These are phyloP conservation scores for Tolypeutes matacus DNA, from an alignment of 2,797 vertebrate genomes.

Conservation along the genomic window DNA sequence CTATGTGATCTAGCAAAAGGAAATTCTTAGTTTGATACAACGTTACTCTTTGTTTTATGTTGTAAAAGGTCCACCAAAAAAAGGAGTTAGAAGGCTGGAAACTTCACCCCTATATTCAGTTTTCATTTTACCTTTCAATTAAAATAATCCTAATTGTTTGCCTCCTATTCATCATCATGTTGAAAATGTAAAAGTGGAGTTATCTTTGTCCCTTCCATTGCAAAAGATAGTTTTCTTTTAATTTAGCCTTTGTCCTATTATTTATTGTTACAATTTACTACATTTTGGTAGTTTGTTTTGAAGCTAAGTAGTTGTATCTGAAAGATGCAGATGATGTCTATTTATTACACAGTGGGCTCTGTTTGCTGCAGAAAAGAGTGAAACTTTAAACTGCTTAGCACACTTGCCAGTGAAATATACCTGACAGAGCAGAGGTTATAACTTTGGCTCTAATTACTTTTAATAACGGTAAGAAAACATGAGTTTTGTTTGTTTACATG, in stretches of 20 bases:
- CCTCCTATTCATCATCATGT: neutral
- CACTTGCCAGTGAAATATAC: conserved; percentile 89
- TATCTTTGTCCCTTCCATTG: conserved; percentile 69
- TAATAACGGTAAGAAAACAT: conserved; percentile 91
- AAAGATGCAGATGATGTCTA: conserved; percentile 77
- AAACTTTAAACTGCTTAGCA: conserved; percentile 94
- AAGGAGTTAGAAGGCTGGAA: neutral
- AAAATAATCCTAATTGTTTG: conserved; percentile 26
- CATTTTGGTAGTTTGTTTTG: conserved; percentile 77
- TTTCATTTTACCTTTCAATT: conserved; percentile 2
- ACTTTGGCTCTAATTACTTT: conserved; percentile 90
- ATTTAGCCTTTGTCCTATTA: conserved; percentile 72
- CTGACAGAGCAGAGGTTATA: conserved; percentile 89
- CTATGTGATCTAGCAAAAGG: conserved; percentile 42
- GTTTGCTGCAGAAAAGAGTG: conserved; percentile 91
- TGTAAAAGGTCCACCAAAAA: conserved; percentile 19
- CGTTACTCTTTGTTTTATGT: neutral
- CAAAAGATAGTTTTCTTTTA: conserved; percentile 75
- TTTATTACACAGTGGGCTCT: conserved; percentile 84
- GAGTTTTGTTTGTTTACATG: conserved; percentile 99
- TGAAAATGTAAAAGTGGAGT: conserved; percentile 42
- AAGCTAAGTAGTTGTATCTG: conserved; percentile 76
- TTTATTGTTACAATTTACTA: conserved; percentile 67
- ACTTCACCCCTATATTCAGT: neutral
- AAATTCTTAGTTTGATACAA: conserved; percentile 38